Evolutionary conservation across 2,113 vertebrate species (phyloP), one percentile per base, ranked within the genome.

Genomic region (Pelvicachromis taeniatus): DNA sequence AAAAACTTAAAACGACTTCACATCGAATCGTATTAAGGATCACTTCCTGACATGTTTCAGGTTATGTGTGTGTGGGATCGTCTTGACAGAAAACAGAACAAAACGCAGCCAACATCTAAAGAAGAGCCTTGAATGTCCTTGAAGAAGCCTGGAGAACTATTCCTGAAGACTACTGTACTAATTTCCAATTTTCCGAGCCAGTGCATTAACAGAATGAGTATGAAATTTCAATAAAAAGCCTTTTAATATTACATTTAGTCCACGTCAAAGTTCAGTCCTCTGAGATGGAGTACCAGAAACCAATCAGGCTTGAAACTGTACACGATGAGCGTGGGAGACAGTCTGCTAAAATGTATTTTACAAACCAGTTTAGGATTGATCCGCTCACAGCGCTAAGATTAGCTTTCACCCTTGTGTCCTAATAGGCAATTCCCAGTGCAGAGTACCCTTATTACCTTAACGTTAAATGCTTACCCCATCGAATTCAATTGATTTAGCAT

Each of bases 321-420:
- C 29, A 35, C 9, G 45, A 73, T 59, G 29, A 75, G 80, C 26
- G 23, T 6, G 9, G 12, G 9, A 19, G 59, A 79, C 33, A 13
- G 16, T 7, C 26, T 14, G 35, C 75, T 68, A 86, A 84, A 54
- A 65, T 31, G 42, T 42, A 82, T 75, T 63, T 70, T n/a, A 14
- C 33, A 68, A 84, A 90, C 23, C 26, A 6, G 17, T 80, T 87
- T 88, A 87, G 50, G 10, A 87, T 53, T 17, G 61, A 92, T 87
- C 68, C 38, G 9, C 70, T 85, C 77, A 85, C 6, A 33, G 68
- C 4, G 26, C 21, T 59, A 52, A 88, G 17, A 56, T 83, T 48
- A 50, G 42, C 17, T 86, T 78, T 59, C 56, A 53, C 14, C 42
- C 58, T 53, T 56, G 40, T 59, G 45, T 52, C 5, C 55, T 59